phyloP scores from a whole-genome alignment of 2,797 vertebrate genomes.

The Acropternis orthonyx region DNA sequence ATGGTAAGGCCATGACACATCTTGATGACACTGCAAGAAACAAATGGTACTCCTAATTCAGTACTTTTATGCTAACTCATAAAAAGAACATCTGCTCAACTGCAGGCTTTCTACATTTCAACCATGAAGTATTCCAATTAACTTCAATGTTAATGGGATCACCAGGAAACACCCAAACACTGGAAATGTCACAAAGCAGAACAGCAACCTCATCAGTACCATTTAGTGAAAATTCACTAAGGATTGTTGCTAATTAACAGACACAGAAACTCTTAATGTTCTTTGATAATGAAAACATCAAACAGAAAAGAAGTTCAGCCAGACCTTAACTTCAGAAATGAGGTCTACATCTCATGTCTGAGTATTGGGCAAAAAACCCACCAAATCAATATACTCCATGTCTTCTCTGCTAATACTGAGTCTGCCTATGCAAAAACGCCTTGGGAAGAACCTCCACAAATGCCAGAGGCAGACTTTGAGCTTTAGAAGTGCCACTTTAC shows the following conservation, averaged over 20 bases:
- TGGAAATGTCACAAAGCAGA: not conserved
- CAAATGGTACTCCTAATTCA: not conserved
- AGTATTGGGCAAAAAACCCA: not conserved
- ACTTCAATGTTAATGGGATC: not conserved
- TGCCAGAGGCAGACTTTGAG: not conserved
- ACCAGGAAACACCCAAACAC: not conserved
- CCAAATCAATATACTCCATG: not conserved
- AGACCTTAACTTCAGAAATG: not conserved
- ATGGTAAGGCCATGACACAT: not conserved
- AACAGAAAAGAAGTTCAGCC: not conserved
- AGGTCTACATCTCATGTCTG: not conserved
- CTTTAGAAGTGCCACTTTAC: not conserved
- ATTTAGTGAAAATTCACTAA: not conserved
- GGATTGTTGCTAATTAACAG: not conserved
- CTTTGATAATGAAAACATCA: not conserved
- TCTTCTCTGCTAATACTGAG: not conserved
- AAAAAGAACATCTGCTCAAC: not conserved
- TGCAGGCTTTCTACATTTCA: not conserved
- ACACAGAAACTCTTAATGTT: not conserved
- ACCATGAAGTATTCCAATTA: not conserved
- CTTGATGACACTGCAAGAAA: not conserved
- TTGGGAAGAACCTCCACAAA: not conserved
- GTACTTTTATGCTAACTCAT: not conserved
- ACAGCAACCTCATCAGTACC: not conserved
- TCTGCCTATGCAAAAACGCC: not conserved